Conservation (phyloP, 1,140 invertebrate species). For the Halictus rubicundus region DNA sequence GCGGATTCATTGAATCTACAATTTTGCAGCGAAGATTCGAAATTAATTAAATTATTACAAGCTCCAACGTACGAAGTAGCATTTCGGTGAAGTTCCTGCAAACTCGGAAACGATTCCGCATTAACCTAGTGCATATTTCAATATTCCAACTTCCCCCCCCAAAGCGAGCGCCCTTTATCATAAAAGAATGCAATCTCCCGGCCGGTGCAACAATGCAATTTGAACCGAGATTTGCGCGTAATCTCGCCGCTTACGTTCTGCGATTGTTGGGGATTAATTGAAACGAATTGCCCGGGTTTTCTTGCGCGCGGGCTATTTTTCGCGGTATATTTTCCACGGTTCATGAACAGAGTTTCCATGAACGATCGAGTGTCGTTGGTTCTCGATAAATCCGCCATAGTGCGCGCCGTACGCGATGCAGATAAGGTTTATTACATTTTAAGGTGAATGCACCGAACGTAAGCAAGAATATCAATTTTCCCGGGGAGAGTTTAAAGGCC, state of each 20-base stretch:
- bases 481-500: conserved; percentile 39
- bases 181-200: neutral
- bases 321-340: neutral
- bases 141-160: no score
- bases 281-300: conserved; percentile 11
- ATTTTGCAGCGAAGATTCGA: no score
- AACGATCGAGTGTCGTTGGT: conserved; percentile 21
- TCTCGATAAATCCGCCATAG: conserved; percentile 37
- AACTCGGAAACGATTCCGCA: no score
- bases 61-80: no score
- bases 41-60: no score
- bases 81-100: no score
- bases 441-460: conserved; percentile 23
- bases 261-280: conserved; percentile 22
- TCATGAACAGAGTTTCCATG: neutral
- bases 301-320: neutral
- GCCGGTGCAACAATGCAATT: neutral
- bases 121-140: no score
- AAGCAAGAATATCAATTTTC: conserved; percentile 61
- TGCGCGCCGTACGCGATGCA: conserved; percentile 6
- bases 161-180: neutral
- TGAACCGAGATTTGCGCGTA: neutral
- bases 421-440: conserved; percentile 57
- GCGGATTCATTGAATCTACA: no score
- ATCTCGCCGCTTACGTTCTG: conserved; percentile 1